phyloP scores from a whole-genome alignment of 2,888 invertebrate genomes.

The Hesperia comma region DNA sequence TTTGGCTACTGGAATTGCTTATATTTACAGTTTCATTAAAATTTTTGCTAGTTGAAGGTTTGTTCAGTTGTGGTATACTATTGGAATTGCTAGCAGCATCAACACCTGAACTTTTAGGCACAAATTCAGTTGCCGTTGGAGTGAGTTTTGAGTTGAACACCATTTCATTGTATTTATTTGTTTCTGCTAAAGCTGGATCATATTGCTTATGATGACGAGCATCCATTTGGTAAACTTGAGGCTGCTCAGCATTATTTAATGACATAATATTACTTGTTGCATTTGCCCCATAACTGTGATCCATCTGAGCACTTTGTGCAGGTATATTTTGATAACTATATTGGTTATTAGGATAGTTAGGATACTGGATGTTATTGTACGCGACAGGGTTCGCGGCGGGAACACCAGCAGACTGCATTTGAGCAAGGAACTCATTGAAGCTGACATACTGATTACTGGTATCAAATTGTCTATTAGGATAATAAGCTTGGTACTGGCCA shows the following conservation, averaged over 20 bases:
- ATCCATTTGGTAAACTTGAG: conserved; percentile 49
- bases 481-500: conserved; percentile 67
- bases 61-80: conserved; percentile 37
- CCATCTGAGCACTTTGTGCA: conserved; percentile 59
- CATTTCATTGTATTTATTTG: conserved; percentile 60
- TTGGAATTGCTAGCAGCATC: conserved; percentile 50
- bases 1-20: conserved; percentile 44
- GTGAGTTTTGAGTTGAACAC: conserved; percentile 81
- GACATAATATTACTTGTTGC: conserved; percentile 47
- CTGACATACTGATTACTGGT: conserved; percentile 71
- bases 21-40: conserved; percentile 44
- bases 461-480: conserved; percentile 59
- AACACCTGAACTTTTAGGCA: conserved; percentile 69
- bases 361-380: conserved; percentile 64
- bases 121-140: conserved; percentile 84
- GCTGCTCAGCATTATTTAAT: conserved; percentile 50
- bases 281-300: conserved; percentile 57
- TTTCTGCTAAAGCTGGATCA: conserved; percentile 48
- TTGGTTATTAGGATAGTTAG: conserved; percentile 62
- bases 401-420: conserved; percentile 64
- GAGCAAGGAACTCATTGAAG: conserved; percentile 73
- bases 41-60: conserved; percentile 34
- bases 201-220: conserved; percentile 47
- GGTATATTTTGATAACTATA: conserved; percentile 68
- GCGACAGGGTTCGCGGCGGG: conserved; percentile 52